Base-by-base conservation (phyloP, 2,888 invertebrate species). In the Caenorhabditis imperialis region DNA sequence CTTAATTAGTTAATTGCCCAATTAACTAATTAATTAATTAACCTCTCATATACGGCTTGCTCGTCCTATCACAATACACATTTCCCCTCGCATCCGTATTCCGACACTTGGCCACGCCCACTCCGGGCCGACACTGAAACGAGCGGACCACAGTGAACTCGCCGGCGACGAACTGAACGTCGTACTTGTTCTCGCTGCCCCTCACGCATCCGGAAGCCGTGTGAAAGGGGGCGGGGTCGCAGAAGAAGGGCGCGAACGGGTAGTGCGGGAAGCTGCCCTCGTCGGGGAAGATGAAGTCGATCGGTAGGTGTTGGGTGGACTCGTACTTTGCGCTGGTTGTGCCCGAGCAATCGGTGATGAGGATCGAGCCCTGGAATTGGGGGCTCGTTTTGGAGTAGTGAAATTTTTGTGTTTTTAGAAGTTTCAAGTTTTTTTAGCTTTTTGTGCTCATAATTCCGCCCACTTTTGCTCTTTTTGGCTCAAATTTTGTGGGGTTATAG, bases 251-350 rank as follows among this genome's bases (percentile, higher is more conserved):
- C 6, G 54, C 55, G 12, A 65, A 57, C 2, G 65, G 65, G 20
- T 65, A 65, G 44, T 65, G 65, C 6, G 65, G 65, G 37, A 65
- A 65, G 25, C 55, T 57, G 20, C 65, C 65, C n/a, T 65, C 65
- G 22, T 65, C 65, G 7, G 50, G 55, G 23, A 65, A 65, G 7
- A 65, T 65, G 20, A 57, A 65, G 2, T 65, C 33, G 18, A 55
- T 35, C 1, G 23, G 48, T 18, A 65, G 55, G 35, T 30, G 35
- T 50, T 65, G 65, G 8, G 42, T 35, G 2, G 65, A 48, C 23
- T 65, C 65, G 48, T 65, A 65, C 30, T 65, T 65, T 20, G 50
- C n/a, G 18, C 55, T 57, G 27, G 57, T 57, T 6, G 25, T 35
- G 40, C 65, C 65, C n/a, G 30, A 18, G 18, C 65, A 65, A 12